A percentile compares a stretch with the other conserved stretches of the same genome.
phyloP scores from a whole-genome alignment of 2,888 invertebrate species.

The Ennomos erosarius region DNA sequence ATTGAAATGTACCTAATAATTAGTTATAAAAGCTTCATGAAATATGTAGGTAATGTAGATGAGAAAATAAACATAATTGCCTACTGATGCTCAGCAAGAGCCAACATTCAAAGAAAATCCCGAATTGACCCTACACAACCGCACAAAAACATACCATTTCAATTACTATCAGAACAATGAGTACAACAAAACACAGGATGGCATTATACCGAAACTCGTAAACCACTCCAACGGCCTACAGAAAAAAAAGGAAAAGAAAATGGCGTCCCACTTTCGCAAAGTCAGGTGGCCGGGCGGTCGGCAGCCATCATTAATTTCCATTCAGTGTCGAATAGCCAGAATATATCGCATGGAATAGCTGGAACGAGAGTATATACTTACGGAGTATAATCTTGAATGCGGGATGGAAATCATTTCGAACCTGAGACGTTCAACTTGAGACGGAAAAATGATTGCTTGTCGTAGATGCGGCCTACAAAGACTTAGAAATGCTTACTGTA shows the following conservation, averaged over 20 bases:
- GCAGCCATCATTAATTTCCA: slow-evolving; percentile 78
- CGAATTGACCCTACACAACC: no score
- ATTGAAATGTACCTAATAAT: no score
- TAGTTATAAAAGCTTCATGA: no score
- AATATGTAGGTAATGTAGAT: no score
- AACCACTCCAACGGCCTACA: slow-evolving; percentile 57
- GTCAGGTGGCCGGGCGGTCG: slow-evolving; percentile 70
- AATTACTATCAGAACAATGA: slow-evolving; percentile 42
- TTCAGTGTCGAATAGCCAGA: slow-evolving; percentile 63
- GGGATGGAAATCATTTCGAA: slow-evolving; percentile 14
- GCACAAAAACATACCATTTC: slow-evolving; percentile 26
- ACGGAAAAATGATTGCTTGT: neutral
- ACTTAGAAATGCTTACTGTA: neutral
- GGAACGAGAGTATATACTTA: slow-evolving; percentile 37
- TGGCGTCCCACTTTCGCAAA: slow-evolving; percentile 65
- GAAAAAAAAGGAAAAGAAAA: slow-evolving; percentile 60
- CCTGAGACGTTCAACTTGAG: slow-evolving; percentile 1
- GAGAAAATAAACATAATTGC: no score
- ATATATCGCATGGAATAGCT: slow-evolving; percentile 43
- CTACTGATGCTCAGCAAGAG: no score
- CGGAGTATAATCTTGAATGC: slow-evolving; percentile 35
- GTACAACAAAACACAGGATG: slow-evolving; percentile 43
- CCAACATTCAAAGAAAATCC: no score
- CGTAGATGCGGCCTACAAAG: neutral
- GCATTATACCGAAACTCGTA: slow-evolving; percentile 57